Evolutionary conservation across 2,797 vertebrate genomes (phyloP).

Genomic region (Rousettus madagascariensis): DNA sequence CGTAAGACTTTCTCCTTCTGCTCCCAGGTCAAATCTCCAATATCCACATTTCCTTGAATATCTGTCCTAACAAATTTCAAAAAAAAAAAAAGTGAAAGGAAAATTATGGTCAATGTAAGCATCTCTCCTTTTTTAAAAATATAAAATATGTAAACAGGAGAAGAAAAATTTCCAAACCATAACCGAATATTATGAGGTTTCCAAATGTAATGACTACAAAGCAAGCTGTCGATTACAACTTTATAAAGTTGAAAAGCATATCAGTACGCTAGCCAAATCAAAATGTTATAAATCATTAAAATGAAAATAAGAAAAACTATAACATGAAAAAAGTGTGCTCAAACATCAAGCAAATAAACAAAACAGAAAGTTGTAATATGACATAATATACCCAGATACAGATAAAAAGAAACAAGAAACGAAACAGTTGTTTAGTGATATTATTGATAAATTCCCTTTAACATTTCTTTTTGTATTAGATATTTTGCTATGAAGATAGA

Average conservation of each 20-base stretch:
- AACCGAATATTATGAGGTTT: not conserved
- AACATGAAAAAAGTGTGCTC: not conserved
- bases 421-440: not conserved
- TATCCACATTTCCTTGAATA: slow-evolving; percentile 85
- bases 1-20: slow-evolving; percentile 92
- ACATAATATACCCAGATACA: not conserved
- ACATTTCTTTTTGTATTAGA: not conserved
- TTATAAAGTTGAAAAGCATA: slow-evolving; percentile 22
- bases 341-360: not conserved
- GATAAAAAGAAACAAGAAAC: not conserved
- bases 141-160: not conserved
- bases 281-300: not conserved
- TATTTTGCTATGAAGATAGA: slow-evolving; percentile 45
- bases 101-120: slow-evolving; percentile 46
- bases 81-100: slow-evolving; percentile 18
- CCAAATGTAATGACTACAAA: not conserved
- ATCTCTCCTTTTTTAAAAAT: slow-evolving; percentile 30
- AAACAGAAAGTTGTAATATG: not conserved
- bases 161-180: slow-evolving; percentile 1
- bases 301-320: slow-evolving; percentile 33
- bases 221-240: not conserved
- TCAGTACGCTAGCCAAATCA: not conserved
- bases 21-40: slow-evolving; percentile 93
- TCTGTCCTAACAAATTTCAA: slow-evolving; percentile 84
- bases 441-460: not conserved